Evolutionary conservation across 2,113 vertebrate species (phyloP), one percentile per base, ranked within the genome.

Genomic region (Cromileptes altivelis): DNA sequence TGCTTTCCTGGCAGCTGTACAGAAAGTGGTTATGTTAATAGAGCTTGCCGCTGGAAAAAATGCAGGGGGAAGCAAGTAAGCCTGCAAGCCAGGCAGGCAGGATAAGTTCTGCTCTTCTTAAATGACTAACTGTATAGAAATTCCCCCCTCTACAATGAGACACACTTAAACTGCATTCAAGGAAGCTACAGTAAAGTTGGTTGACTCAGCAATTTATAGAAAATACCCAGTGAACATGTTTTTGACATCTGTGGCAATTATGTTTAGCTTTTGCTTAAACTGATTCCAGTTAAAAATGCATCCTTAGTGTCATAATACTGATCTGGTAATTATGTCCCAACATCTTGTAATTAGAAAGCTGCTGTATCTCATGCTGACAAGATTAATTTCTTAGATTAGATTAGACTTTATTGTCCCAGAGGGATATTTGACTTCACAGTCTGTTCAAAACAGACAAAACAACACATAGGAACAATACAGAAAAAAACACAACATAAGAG

Each of bases 1-100:
- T 75, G 19, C 72, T 93, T 92, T 94, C 89, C 89, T 94, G 90
- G 89, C 91, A 89, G 79, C 75, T 19, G 86, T 42, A 65, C 87
- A 90, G 60, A 77, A 76, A 81, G 92, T 80, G 85, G 90, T 88
- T 88, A 53, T 45, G 76, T 87, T 90, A 90, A 91, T 82, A 53
- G 85, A 81, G 65, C 17, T 33, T 50, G 62, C 81, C 74, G 61
- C 77, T 85, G 84, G 78, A 27, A 79, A 83, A 85, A 82, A 76
- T 62, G 57, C 42, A 7, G 79, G 64, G 64, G 65, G 60, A 77
- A 33, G 68, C 19, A 19, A 68, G 57, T 0, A 11, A 81, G 47
- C 33, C 33, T 50, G 50, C 19, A 42, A 61, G 42, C 7, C 64
- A 65, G 45, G 55, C 64, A 62, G 45, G 55, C 67, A 19, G 85